A percentile compares a stretch with the other conserved stretches of the same genome.
Conservation (phyloP, 2,113 vertebrate genomes). For the Edolisoma coerulescens region DNA sequence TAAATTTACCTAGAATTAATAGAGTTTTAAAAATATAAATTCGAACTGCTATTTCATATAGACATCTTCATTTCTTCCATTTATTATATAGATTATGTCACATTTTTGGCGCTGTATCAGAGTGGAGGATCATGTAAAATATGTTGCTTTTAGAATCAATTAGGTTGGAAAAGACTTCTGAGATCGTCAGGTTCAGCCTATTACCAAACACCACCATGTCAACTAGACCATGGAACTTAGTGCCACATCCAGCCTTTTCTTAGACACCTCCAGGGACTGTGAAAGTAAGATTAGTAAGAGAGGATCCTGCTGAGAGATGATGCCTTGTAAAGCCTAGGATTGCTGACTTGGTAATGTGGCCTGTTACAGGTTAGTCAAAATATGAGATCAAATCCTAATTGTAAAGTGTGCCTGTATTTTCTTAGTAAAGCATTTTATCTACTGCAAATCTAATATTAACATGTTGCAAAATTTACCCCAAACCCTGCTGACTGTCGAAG, state of each 20-base stretch:
- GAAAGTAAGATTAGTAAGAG: background rate
- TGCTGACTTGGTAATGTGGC: background rate
- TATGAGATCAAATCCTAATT: background rate
- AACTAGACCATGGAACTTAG: background rate
- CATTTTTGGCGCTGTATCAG: background rate
- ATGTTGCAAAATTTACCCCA: background rate
- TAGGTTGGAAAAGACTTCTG: background rate
- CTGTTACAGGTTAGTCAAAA: background rate
- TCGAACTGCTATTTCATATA: background rate
- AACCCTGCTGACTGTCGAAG: background rate
- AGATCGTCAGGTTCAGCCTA: background rate
- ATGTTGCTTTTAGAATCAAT: background rate
- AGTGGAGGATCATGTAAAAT: background rate
- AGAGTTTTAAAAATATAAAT: background rate
- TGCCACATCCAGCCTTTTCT: background rate
- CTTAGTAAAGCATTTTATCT: background rate
- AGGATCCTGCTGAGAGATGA: background rate
- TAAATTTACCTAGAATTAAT: background rate
- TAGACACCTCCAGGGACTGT: background rate
- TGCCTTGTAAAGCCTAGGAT: background rate
- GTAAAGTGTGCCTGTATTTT: background rate
- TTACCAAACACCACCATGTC: background rate
- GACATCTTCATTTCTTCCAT: background rate
- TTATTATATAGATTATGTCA: background rate
- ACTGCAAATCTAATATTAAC: background rate